These are phyloP conservation scores for Pterocles orientalis DNA, from an alignment of 2,113 vertebrate genomes.

Conservation along the genomic window DNA sequence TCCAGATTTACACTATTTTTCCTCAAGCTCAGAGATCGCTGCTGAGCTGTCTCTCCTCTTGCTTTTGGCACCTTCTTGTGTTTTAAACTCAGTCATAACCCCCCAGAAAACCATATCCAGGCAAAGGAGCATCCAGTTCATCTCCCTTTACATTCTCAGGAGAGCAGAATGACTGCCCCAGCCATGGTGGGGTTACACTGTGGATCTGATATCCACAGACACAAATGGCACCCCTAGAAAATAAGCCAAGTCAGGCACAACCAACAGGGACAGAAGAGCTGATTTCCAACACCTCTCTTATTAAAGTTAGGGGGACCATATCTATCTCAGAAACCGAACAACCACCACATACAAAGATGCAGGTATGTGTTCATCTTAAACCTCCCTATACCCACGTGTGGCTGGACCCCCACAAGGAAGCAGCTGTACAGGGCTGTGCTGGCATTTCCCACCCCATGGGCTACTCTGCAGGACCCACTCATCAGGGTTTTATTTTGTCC, in stretches of 20 bases:
- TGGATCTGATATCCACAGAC: not conserved
- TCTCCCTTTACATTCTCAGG: not conserved
- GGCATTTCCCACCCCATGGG: fast-evolving
- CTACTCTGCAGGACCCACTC: not conserved
- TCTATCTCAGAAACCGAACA: not conserved
- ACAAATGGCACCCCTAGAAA: not conserved
- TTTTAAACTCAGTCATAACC: not conserved
- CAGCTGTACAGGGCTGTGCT: fast-evolving
- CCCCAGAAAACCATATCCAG: not conserved
- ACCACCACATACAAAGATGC: not conserved
- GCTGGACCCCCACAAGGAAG: not conserved
- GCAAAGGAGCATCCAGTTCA: not conserved
- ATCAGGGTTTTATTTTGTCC: not conserved
- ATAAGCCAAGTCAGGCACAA: not conserved
- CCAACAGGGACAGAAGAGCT: not conserved
- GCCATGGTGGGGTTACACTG: fast-evolving
- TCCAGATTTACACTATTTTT: slow-evolving; percentile 47
- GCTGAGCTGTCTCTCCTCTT: not conserved
- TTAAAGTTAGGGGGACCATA: fast-evolving
- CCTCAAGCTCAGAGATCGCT: not conserved
- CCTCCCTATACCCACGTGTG: fast-evolving
- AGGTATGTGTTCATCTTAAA: not conserved
- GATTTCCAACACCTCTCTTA: not conserved
- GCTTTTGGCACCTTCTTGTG: slow-evolving; percentile 12
- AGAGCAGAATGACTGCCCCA: not conserved